Evolutionary conservation across 2,113 vertebrate genomes (phyloP), one percentile per base, ranked within the genome.

Genomic region (Tauraco erythrolophus): DNA sequence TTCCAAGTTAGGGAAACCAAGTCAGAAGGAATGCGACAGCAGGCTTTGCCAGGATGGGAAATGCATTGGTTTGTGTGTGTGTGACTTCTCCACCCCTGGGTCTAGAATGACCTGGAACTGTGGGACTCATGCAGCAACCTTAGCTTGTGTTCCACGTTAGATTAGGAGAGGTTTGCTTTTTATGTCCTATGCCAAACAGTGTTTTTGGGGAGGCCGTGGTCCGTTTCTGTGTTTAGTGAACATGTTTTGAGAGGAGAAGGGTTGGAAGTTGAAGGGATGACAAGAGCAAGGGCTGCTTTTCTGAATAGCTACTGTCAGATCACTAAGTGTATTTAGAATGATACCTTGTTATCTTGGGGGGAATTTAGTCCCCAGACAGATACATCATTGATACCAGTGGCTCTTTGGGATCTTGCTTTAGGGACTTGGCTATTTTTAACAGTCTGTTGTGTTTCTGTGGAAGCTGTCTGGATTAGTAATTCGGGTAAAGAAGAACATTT

Each of bases 11-110:
- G 58, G 65, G 48, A 61, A 46, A n/a, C 22, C 43, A 28, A 0
- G 58, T 66, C 6, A 0, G 37, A 46, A 53, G n/a, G 56, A 69
- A 19, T 0, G 2, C 0, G 3, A 18, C 68, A 57, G 37, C 28
- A 56, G 31, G 35, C 25, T 30, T 22, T 48, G 25, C 56, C n/a
- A 8, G 11, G 5, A 8, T 27, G 58, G 51, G 21, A 57, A 35
- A 23, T 58, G 18, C 41, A 11, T 43, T 43, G 41, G 41, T 43
- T 43, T 43, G 41, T 13, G 41, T 43, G 41, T 43, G 41, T 43
- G 19, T 39, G 25, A 16, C 17, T 76, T 61, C 24, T 30, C n/a
- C 30, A 33, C 37, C 37, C 23, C 69, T 51, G 23, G 19, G 11
- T 41, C 24, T 25, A 16, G 58, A 48, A 35, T 39, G 53, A 23